Evolutionary conservation across 2,888 invertebrate species (phyloP), one percentile per base, ranked within the genome.

Genomic region (Drosophila algonquin): DNA sequence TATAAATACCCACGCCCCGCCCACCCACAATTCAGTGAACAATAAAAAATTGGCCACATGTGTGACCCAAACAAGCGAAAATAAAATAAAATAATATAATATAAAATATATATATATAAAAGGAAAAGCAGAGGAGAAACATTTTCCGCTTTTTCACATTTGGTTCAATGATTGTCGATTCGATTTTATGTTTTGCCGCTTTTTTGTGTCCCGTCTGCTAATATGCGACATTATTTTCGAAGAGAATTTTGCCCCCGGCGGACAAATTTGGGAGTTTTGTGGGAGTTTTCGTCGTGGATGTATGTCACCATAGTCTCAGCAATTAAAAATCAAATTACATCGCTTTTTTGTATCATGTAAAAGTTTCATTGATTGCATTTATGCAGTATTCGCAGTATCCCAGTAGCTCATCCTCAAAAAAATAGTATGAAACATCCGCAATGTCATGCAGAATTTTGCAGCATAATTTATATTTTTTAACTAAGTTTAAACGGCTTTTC

Each of bases 11-110:
- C 35, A 2, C 14, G 2, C 40, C 6, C 5, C 35, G 12, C 35
- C 12, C 35, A 35, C 35, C 12, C 12, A n/a, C 40, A 40, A 80
- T 64, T 58, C 78, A 76, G 60, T 78, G 84, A 74, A 72, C 86
- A 85, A 85, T 85, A 89, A 89, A 89, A 83, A 88, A 70, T 70
- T 77, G 86, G 85, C 65, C 88, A 82, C 89, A 89, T 85, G 74
- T 85, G 85, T 71, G 75, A 55, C 44, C 64, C 64, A 55, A 73
- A 52, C 46, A 27, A 53, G 30, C 40, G 30, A 70, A 45, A 70
- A 57, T 69, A 44, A 51, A 40, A 71, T 47, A 68, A 27, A 46
- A 57, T 30, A 53, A 46, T 54, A 54, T 48, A 40, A 44, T 50
- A 52, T 40, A 30, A 53, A 52, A 62, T n/a, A 10, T 24, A 62